phyloP scores from a whole-genome alignment of 1,140 invertebrate genomes.

The Drosophila guanche region DNA sequence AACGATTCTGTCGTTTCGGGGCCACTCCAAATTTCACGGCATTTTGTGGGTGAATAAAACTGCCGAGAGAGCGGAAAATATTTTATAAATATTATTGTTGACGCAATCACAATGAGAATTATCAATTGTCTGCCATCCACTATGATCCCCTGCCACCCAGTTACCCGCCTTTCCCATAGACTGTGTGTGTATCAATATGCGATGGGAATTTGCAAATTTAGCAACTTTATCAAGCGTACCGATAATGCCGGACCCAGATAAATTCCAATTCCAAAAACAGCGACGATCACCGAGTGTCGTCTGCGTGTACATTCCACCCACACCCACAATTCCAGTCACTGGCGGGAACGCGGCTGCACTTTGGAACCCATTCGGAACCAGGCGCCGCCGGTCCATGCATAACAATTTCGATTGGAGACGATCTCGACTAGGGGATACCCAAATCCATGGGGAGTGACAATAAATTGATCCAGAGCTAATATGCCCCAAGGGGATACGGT shows the following conservation, averaged over 20 bases:
- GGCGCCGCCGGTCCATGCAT: constrained; percentile 40
- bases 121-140: constrained; percentile 33
- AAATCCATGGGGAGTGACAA: background rate
- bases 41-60: constrained; percentile 50
- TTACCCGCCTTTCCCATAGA: background rate
- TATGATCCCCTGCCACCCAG: constrained; percentile 3
- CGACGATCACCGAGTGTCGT: constrained; percentile 20
- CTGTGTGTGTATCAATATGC: constrained; percentile 42
- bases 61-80: constrained; percentile 21
- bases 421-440: constrained; percentile 16
- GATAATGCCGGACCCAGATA: constrained; percentile 75
- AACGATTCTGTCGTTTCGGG: too few relatives aligned
- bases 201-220: constrained; percentile 51
- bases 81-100: constrained; percentile 14
- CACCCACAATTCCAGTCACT: constrained; percentile 30
- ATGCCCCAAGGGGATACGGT: background rate
- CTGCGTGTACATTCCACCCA: constrained; percentile 50
- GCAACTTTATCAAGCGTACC: constrained; percentile 51
- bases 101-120: constrained; percentile 14
- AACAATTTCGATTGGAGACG: constrained; percentile 19
- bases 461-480: background rate
- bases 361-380: constrained; percentile 62
- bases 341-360: constrained; percentile 54
- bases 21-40: constrained; percentile 41
- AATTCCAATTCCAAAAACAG: constrained; percentile 18